phyloP scores from a whole-genome alignment of 2,113 vertebrate genomes.

The Passer domesticus region DNA sequence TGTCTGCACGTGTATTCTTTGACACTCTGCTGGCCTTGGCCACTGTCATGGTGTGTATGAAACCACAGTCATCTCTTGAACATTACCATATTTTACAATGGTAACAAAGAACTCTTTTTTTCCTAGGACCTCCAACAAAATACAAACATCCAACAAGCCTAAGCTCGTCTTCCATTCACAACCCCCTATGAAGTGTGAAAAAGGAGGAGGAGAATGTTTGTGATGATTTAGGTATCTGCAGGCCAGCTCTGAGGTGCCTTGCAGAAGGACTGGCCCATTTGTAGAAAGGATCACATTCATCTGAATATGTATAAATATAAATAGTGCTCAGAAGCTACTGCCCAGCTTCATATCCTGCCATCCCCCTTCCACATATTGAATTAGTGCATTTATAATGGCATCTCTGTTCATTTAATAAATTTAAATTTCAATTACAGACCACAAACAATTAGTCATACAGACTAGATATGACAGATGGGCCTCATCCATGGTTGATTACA shows the following conservation, averaged over 20 bases:
- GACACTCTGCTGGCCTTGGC: not conserved
- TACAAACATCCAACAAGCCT: not conserved
- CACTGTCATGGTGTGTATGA: not conserved
- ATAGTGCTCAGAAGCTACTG: conserved; percentile 16
- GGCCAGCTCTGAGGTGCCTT: not conserved
- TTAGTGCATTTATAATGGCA: conserved; percentile 46
- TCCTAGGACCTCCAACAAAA: not conserved
- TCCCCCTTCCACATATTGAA: not conserved
- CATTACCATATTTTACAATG: not conserved
- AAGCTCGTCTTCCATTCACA: not conserved
- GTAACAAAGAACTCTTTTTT: not conserved
- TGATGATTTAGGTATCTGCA: not conserved
- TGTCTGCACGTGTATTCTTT: not conserved
- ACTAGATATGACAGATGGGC: conserved; percentile 57
- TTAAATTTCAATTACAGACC: conserved; percentile 58
- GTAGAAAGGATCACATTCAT: conserved; percentile 2
- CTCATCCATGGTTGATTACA: conserved; percentile 45
- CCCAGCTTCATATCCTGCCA: not conserved
- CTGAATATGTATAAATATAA: conserved; percentile 32
- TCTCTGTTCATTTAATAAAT: conserved; percentile 53
- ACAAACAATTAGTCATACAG: conserved; percentile 52
- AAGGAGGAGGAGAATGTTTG: not conserved
- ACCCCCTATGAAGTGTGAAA: not conserved
- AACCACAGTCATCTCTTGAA: not conserved
- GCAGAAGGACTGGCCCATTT: not conserved